phyloP scores from a whole-genome alignment of 2,113 vertebrate genomes.

The Pachypanchax playfairii region DNA sequence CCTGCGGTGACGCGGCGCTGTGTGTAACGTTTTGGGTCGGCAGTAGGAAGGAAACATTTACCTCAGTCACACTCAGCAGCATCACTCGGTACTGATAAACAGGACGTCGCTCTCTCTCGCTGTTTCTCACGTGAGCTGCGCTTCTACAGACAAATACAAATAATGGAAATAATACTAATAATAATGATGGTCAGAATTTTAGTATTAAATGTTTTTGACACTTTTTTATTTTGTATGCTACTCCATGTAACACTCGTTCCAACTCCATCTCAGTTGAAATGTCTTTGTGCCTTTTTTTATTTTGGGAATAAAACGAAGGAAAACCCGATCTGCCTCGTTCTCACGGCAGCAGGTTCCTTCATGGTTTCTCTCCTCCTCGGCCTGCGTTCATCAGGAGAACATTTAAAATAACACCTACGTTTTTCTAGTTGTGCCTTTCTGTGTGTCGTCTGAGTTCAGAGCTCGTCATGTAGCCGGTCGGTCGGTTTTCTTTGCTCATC shows the following conservation, averaged over 20 bases:
- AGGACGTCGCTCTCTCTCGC: constrained; percentile 26
- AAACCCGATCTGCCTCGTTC: constrained; percentile 31
- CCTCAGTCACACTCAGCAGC: constrained; percentile 56
- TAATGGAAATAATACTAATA: constrained; percentile 37
- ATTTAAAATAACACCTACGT: constrained; percentile 43
- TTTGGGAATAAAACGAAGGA: constrained; percentile 39
- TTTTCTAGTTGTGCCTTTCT: constrained; percentile 80
- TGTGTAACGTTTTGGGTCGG: neutral
- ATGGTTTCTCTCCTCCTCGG: constrained; percentile 44
- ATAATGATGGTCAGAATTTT: constrained; percentile 65
- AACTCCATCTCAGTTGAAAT: constrained; percentile 51
- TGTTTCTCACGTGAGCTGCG: constrained; percentile 4
- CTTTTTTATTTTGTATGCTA: constrained; percentile 68
- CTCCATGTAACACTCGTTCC: constrained; percentile 63
- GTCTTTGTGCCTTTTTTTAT: constrained; percentile 71
- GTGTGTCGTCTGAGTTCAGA: constrained; percentile 30
- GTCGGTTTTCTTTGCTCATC: constrained; percentile 39
- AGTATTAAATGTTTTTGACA: constrained; percentile 71
- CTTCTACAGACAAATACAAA: neutral
- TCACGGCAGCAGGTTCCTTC: constrained; percentile 37
- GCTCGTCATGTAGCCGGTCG: too few relatives aligned
- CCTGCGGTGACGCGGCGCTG: rapidly evolving
- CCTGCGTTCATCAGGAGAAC: constrained; percentile 40
- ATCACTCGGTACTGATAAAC: constrained; percentile 11
- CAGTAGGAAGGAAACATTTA: constrained; percentile 57